phyloP scores from a whole-genome alignment of 1,140 invertebrate species.

The Diachasmimorpha longicaudata region DNA sequence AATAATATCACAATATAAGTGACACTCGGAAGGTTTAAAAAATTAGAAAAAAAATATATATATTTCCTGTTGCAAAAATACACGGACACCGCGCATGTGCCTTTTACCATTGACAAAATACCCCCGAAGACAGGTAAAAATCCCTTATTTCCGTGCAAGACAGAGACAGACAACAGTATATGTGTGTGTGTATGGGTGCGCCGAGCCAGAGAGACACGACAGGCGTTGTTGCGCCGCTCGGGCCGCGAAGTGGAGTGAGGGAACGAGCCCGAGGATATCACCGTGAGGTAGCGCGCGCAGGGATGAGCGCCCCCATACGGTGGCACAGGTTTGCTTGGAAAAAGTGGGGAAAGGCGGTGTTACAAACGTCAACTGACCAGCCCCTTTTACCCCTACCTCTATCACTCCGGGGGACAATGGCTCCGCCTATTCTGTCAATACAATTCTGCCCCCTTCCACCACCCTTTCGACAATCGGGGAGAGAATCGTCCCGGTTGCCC shows the following conservation, averaged over 20 bases:
- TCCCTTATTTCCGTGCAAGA: background rate
- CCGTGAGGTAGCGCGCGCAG: slow-evolving; percentile 40
- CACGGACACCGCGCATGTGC: slow-evolving; percentile 32
- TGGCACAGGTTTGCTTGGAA: background rate
- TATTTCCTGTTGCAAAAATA: background rate
- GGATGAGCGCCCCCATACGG: slow-evolving; percentile 22
- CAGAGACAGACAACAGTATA: background rate
- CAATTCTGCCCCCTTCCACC: background rate
- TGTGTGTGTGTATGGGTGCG: slow-evolving; percentile 22
- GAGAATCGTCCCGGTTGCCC: background rate
- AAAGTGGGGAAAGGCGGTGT: slow-evolving; percentile 44
- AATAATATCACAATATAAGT: background rate
- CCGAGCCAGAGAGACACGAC: slow-evolving; percentile 21
- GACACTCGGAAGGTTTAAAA: background rate
- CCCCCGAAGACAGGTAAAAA: slow-evolving; percentile 15
- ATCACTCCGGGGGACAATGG: background rate
- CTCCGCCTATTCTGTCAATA: background rate
- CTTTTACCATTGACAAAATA: slow-evolving; percentile 10
- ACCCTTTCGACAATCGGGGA: background rate
- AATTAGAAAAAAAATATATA: background rate
- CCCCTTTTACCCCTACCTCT: slow-evolving; percentile 36
- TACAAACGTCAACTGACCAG: slow-evolving; percentile 30
- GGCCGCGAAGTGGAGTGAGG: slow-evolving; percentile 56
- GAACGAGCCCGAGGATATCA: slow-evolving; percentile 41
- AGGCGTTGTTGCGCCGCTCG: slow-evolving; percentile 36